Evolutionary conservation across 2,888 invertebrate genomes (phyloP), one percentile per base, ranked within the genome.

Genomic region (Pyrocoelia pectoralis): DNA sequence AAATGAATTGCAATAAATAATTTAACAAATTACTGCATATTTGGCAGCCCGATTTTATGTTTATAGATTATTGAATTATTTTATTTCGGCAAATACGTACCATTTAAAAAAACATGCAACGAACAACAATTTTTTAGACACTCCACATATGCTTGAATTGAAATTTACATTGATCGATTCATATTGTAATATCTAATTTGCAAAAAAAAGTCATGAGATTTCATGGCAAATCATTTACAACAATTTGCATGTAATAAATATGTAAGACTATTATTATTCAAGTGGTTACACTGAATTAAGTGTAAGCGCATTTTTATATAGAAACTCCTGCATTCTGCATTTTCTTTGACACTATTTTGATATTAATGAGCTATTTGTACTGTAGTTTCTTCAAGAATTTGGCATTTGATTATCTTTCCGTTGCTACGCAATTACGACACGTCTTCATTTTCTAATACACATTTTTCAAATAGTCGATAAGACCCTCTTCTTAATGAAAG

Each of bases 81-180:
- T 8, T 51, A 46, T 59, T 50, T 24, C 24, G 24, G 53, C 62
- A 57, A 49, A 59, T 58, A 57, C 48, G 57, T 52, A 57, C 40
- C 50, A 41, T 55, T 64, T 40, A 51, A 56, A 46, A 46, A 46
- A 55, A 60, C 58, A 63, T 63, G 63, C 63, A 63, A 55, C 53
- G 18, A 64, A 58, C 54, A 55, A 58, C 54, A 53, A 29, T 52
- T 29, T 56, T 61, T 56, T 57, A 48, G 46, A 64, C 64, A 64
- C 55, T 53, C 56, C 60, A 59, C 59, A 64, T 64, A 64, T 56
- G 58, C 58, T 64, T 41, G 52, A 59, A 63, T 54, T 50, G 33
- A 33, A 55, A 59, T 58, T 58, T 59, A 51, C 63, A 19, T 29
- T 55, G 53, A 41, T 28, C 49, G 57, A 57, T 48, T 57, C 40